A percentile compares a stretch with the other conserved stretches of the same genome.
Evolutionary conservation across 2,113 vertebrate genomes (phyloP).

Genomic region (Phalacrocorax carbo): DNA sequence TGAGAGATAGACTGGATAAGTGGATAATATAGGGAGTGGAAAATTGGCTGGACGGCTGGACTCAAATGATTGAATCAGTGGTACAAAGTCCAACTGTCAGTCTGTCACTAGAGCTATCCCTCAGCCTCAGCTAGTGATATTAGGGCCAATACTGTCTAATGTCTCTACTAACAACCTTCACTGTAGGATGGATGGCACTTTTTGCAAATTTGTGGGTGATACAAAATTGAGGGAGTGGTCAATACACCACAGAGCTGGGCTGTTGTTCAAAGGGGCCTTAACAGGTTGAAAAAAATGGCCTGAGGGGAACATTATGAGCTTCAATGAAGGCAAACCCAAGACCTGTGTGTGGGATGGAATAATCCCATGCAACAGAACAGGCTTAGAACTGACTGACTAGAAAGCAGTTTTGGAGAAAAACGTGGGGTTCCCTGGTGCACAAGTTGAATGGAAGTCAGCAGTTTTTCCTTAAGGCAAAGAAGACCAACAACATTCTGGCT

Average conservation of each 20-base stretch:
- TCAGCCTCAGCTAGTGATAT: neutral
- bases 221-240: neutral
- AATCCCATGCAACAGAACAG: neutral
- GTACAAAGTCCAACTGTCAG: neutral
- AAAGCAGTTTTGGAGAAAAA: neutral
- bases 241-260: neutral
- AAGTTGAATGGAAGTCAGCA: neutral
- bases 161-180: neutral
- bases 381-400: neutral
- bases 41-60: neutral
- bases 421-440: neutral
- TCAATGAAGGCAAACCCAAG: neutral
- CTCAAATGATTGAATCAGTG: neutral
- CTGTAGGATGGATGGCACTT: neutral
- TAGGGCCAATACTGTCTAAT: neutral
- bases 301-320: neutral
- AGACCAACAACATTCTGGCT: neutral
- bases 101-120: neutral
- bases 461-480: neutral
- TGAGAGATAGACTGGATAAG: neutral
- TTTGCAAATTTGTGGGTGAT: neutral
- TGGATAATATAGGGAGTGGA: neutral
- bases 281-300: neutral
- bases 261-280: neutral
- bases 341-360: neutral